Conservation (phyloP, 2,797 vertebrate species). For the Xerus rutilus region DNA sequence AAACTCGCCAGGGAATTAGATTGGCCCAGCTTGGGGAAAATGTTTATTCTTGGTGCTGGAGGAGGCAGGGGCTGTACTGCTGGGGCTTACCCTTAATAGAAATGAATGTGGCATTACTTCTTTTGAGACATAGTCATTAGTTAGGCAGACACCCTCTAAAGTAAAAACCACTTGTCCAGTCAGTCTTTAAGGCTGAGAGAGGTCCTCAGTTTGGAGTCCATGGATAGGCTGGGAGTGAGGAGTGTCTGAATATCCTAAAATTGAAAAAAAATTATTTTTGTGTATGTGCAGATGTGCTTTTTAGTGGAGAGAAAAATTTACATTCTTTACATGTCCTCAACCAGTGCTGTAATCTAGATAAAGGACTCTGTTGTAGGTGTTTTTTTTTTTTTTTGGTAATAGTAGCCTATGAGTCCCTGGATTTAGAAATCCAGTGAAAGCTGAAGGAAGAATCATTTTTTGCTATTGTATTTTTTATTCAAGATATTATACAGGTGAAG, state of each 20-base stretch:
- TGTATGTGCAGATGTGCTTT: not conserved
- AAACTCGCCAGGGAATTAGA: slow-evolving; percentile 28
- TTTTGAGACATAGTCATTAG: slow-evolving; percentile 22
- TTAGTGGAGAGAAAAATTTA: slow-evolving; percentile 32
- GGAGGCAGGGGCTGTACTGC: not conserved
- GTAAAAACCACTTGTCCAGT: slow-evolving; percentile 18
- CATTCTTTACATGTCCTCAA: slow-evolving; percentile 47
- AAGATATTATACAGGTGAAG: slow-evolving; percentile 38
- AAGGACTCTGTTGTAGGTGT: not conserved
- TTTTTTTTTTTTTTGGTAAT: slow-evolving; percentile 13
- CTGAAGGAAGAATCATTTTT: slow-evolving; percentile 15
- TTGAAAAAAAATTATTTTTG: not conserved
- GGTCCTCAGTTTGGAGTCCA: not conserved
- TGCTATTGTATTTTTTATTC: slow-evolving; percentile 53
- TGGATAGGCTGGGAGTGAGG: not conserved
- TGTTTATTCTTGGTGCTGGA: slow-evolving; percentile 54
- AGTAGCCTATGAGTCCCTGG: not conserved
- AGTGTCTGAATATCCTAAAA: slow-evolving; percentile 27
- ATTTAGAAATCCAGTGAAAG: slow-evolving; percentile 56
- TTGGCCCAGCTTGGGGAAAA: not conserved
- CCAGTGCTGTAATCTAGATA: slow-evolving; percentile 12
- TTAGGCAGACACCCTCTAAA: not conserved
- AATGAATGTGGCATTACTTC: slow-evolving; percentile 3
- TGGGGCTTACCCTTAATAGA: not conserved
- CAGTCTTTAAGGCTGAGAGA: slow-evolving; percentile 2